Evolutionary conservation across 2,113 vertebrate genomes (phyloP).

Genomic region (Heloderma charlesbogerti): DNA sequence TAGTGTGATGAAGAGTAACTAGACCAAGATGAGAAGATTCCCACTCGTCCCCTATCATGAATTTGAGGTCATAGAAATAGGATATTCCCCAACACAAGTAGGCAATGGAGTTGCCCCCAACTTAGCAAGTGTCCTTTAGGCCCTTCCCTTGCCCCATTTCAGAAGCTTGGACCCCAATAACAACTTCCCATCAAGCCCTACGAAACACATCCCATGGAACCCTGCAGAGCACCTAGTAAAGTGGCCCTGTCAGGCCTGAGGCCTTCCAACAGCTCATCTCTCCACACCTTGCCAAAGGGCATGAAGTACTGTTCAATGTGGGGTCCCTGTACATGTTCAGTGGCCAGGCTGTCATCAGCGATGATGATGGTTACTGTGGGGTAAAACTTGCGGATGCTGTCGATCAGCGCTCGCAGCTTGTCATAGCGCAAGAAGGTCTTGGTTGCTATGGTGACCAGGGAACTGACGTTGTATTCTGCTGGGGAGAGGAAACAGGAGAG

Average conservation of each 20-base stretch:
- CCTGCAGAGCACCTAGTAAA: background rate
- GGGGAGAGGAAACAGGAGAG: background rate
- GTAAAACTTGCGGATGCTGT: constrained; percentile 88
- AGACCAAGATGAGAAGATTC: background rate
- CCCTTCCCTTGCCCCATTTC: background rate
- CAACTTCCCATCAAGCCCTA: background rate
- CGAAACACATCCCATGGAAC: too few species aligned
- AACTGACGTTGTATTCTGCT: constrained; percentile 83
- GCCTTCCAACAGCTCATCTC: background rate
- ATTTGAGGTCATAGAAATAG: background rate
- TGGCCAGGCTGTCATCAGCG: constrained; percentile 87
- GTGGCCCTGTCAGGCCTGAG: background rate
- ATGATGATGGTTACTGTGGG: constrained; percentile 86
- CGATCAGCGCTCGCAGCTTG: constrained; percentile 85
- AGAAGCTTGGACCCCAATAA: background rate
- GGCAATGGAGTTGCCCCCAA: too few species aligned
- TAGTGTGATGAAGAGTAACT: background rate
- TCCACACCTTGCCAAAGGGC: constrained; percentile 88
- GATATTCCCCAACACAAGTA: background rate
- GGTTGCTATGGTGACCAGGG: constrained; percentile 89
- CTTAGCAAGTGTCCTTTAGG: background rate
- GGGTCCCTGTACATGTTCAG: constrained; percentile 80
- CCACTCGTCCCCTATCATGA: background rate
- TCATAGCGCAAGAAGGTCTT: constrained; percentile 94
- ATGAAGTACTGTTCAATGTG: constrained; percentile 90